Conservation (phyloP, 2,113 vertebrate genomes). For the Colistium nudipinnis region DNA sequence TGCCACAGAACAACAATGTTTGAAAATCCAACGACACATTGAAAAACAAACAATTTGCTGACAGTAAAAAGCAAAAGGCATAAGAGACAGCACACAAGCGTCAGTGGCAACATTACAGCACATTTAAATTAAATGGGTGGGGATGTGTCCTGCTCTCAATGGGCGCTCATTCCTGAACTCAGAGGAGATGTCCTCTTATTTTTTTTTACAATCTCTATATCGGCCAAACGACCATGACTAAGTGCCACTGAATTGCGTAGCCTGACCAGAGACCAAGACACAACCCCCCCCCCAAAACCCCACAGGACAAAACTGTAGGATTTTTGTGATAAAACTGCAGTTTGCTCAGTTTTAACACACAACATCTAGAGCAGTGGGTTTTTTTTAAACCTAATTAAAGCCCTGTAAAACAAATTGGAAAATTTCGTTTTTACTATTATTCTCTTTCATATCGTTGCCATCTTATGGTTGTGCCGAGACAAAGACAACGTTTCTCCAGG, state of each 20-base stretch:
- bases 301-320: constrained; percentile 50
- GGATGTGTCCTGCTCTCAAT: constrained; percentile 63
- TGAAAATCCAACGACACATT: constrained; percentile 20
- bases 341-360: constrained; percentile 47
- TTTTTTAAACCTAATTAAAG: constrained; percentile 40
- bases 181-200: constrained; percentile 46
- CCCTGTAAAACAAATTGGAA: constrained; percentile 44
- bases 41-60: constrained; percentile 24
- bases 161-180: constrained; percentile 13
- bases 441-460: constrained; percentile 37
- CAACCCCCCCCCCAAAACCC: constrained; percentile 61
- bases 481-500: constrained; percentile 37
- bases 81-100: constrained; percentile 54
- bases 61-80: constrained; percentile 42
- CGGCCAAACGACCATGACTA: constrained; percentile 38
- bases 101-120: constrained; percentile 65
- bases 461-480: constrained; percentile 17
- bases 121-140: constrained; percentile 59
- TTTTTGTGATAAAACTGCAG: constrained; percentile 49
- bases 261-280: constrained; percentile 58
- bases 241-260: constrained; percentile 12
- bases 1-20: constrained; percentile 6
- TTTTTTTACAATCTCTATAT: constrained; percentile 29
- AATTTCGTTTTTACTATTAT: no score
- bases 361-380: constrained; percentile 70